Conservation (phyloP, 2,888 invertebrate genomes). For the Nemotelus nigrinus region DNA sequence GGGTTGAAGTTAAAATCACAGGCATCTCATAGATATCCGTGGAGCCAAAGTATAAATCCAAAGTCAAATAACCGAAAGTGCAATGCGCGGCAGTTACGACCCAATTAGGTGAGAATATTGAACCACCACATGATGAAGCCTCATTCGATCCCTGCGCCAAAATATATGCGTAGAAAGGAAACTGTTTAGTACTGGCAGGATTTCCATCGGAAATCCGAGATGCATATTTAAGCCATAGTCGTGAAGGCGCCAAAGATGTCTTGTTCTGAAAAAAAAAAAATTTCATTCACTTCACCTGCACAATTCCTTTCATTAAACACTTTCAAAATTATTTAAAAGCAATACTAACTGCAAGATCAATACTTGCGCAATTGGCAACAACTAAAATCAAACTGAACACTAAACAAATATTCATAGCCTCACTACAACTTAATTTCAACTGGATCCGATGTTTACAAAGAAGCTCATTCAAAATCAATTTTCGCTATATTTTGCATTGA, state of each 20-base stretch:
- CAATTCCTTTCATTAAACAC: neutral
- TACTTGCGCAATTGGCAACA: constrained; percentile 9
- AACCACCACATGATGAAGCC: constrained; percentile 47
- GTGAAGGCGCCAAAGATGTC: neutral
- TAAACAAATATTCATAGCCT: constrained; percentile 15
- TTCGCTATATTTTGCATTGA: constrained; percentile 26
- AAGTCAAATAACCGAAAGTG: constrained; percentile 40
- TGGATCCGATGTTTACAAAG: neutral
- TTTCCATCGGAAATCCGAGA: constrained; percentile 42
- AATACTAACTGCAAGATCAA: constrained; percentile 15
- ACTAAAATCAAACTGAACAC: constrained; percentile 6
- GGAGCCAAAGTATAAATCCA: constrained; percentile 47
- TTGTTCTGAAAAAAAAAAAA: neutral
- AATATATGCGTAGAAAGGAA: constrained; percentile 48
- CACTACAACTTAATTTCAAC: neutral
- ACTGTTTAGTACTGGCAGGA: constrained; percentile 47
- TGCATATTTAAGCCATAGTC: neutral
- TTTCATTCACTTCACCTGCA: neutral
- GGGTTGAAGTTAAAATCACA: constrained; percentile 35
- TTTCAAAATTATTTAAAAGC: neutral
- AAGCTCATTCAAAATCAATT: neutral
- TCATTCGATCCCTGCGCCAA: constrained; percentile 23
- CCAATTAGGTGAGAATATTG: constrained; percentile 46
- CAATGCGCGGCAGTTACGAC: constrained; percentile 50
- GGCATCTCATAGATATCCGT: constrained; percentile 44